Evolutionary conservation across 1,140 invertebrate species (phyloP).

Genomic region (Bradysia coprophila): DNA sequence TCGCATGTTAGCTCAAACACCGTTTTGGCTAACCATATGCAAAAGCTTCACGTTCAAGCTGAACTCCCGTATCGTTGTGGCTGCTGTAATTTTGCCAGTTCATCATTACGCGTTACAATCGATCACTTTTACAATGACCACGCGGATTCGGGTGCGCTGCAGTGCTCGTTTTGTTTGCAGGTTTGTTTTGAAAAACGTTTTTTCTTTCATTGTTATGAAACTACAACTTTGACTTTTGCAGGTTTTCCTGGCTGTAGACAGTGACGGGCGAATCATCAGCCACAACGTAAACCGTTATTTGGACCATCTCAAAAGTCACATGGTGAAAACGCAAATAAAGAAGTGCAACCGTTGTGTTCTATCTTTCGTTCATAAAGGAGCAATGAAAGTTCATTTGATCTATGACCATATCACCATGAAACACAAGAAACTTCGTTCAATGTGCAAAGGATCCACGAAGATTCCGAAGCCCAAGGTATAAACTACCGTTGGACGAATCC

Average conservation of each 20-base stretch:
- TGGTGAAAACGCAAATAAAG: background rate
- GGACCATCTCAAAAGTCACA: background rate
- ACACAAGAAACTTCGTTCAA: slow-evolving; percentile 13
- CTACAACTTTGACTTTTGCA: slow-evolving; percentile 8
- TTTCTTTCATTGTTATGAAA: slow-evolving; percentile 2
- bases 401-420: slow-evolving; percentile 27
- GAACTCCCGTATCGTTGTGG: slow-evolving; percentile 67
- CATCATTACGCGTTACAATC: slow-evolving; percentile 49
- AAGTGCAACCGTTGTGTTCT: slow-evolving; percentile 1
- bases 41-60: slow-evolving; percentile 47
- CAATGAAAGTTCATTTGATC: slow-evolving; percentile 31
- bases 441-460: slow-evolving; percentile 25
- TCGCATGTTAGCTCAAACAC: background rate
- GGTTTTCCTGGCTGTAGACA: slow-evolving; percentile 15
- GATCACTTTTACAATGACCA: slow-evolving; percentile 53
- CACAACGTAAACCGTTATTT: slow-evolving; percentile 14
- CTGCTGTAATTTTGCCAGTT: slow-evolving; percentile 49
- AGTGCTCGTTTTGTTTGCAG: slow-evolving; percentile 58
- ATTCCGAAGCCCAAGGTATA: slow-evolving; percentile 26
- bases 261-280: slow-evolving; percentile 11
- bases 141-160: slow-evolving; percentile 34
- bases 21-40: slow-evolving; percentile 39
- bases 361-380: slow-evolving; percentile 16
- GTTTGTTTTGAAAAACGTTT: slow-evolving; percentile 16
- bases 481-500: background rate